Evolutionary conservation across 2,888 invertebrate species (phyloP), one percentile per base, ranked within the genome.

Genomic region (Ichneumoninae sp.): DNA sequence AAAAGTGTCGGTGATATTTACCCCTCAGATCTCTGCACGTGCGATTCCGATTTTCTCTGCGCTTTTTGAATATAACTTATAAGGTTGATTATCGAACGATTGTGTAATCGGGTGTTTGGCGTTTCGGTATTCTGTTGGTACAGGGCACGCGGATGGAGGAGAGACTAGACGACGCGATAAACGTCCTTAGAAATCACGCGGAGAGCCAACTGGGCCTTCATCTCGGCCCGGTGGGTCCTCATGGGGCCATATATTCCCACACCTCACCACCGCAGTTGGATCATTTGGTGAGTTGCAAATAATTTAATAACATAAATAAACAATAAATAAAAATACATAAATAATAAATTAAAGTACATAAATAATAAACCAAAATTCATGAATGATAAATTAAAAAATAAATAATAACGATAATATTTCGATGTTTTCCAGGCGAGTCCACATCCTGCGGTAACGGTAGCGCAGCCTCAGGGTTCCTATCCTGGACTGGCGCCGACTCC

Each of bases 121-220:
- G 86, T 88, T 89, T 83, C 86, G 89, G 90, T 92, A 91, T 93
- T 93, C 91, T 93, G 92, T 93, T 92, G 90, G 90, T 94, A 89
- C 93, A 98, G 97, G 98, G 98, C 89, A 97, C 97, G 90, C 96
- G 98, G 83, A 98, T 98, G 98, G 99, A 98, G 94, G 98, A 98
- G 94, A 95, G 98, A 86, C 94, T 99, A 92, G 98, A 98, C 93
- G 98, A 98, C 95, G 99, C 98, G 87, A 98, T 99, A 92, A 98
- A 98, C 94, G 98, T 99, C 81, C 95, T 99, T 89, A 96, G 98
- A 92, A 98, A 98, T 94, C 98, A 99, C 94, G 98, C 98, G 75
- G 98, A 98, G 94, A 97, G 98, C 85, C 97, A 97, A 89, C 94
- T 96, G 87, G 95, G 95, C 44, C 91, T 93, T 87, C 93, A 94